Percentiles rank a stretch among this genome's conserved stretches.
phyloP scores from a whole-genome alignment of 2,888 invertebrate species.

The Philaethria dido region DNA sequence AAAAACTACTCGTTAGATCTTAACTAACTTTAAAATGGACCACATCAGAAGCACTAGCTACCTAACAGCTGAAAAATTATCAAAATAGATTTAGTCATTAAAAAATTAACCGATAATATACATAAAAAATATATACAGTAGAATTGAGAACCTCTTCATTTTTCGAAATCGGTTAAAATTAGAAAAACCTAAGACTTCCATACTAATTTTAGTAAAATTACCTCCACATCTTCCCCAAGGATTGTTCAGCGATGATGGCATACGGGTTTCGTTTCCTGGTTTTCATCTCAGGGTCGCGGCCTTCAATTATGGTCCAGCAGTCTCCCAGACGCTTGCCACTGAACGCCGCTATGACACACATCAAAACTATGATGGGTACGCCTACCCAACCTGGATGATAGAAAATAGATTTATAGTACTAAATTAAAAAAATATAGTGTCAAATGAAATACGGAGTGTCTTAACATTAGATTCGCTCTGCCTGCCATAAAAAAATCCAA shows the following conservation, averaged over 20 bases:
- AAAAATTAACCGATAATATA: no score
- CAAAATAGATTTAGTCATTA: no score
- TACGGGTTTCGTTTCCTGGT: conserved; percentile 86
- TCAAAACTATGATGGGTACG: conserved; percentile 82
- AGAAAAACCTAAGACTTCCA: no score
- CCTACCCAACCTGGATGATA: conserved; percentile 86
- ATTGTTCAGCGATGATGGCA: conserved; percentile 86
- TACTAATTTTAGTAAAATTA: no score
- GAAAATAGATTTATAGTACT: background rate
- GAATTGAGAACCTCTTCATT: no score
- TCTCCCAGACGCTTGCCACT: conserved; percentile 86
- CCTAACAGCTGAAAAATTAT: no score
- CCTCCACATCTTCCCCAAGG: conserved; percentile 85
- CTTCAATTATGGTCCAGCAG: conserved; percentile 88
- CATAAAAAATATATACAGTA: no score
- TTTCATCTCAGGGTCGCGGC: conserved; percentile 85
- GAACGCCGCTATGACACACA: conserved; percentile 85
- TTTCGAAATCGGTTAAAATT: no score
- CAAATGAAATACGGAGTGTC: background rate
- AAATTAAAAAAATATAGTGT: background rate
- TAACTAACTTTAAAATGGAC: no score
- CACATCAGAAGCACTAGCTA: no score
- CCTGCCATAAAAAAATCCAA: no score
- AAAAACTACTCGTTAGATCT: no score
- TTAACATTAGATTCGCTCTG: background rate